These are phyloP conservation scores for Aphelenchoides avenae DNA, from an alignment of 1,140 invertebrate genomes.

Conservation along the genomic window DNA sequence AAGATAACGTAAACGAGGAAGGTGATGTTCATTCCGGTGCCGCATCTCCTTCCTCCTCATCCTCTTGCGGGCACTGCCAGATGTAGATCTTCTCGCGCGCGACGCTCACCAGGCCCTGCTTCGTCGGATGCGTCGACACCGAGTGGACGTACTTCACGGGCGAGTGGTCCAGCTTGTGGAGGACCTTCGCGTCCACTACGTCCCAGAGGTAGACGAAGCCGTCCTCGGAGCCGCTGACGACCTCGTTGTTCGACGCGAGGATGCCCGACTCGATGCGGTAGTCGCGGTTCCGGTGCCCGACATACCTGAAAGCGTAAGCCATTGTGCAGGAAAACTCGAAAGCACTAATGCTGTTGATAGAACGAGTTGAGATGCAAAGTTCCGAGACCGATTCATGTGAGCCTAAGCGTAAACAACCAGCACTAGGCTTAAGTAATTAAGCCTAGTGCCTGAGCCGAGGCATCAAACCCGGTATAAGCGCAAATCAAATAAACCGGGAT, in stretches of 20 bases:
- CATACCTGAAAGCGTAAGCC: constrained; percentile 22
- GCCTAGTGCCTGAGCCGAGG: too few species aligned
- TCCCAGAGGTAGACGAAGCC: constrained; percentile 38
- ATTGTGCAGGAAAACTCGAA: not conserved
- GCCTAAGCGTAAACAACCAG: too few species aligned
- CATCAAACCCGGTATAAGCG: too few species aligned
- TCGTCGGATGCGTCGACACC: constrained; percentile 42
- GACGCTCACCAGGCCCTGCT: constrained; percentile 8
- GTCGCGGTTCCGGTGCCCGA: constrained; percentile 31
- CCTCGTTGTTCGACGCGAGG: constrained; percentile 34
- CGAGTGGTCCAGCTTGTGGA: constrained; percentile 28
- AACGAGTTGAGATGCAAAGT: not conserved
- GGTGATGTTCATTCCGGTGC: too few species aligned
- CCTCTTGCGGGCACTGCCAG: constrained; percentile 30
- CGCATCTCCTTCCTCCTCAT: constrained; percentile 14
- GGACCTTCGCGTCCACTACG: constrained; percentile 25
- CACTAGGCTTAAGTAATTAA: too few species aligned
- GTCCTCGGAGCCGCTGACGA: constrained; percentile 41
- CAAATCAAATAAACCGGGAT: too few species aligned
- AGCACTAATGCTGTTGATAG: not conserved
- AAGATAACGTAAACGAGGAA: too few species aligned
- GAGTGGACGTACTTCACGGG: constrained; percentile 39
- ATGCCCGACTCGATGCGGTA: constrained; percentile 38
- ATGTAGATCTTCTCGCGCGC: constrained; percentile 37
- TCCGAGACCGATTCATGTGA: too few species aligned